Percentiles rank a stretch among this genome's conserved stretches.
These are phyloP conservation scores for Danio jaintianensis DNA, from an alignment of 2,797 vertebrate genomes.

Conservation along the genomic window DNA sequence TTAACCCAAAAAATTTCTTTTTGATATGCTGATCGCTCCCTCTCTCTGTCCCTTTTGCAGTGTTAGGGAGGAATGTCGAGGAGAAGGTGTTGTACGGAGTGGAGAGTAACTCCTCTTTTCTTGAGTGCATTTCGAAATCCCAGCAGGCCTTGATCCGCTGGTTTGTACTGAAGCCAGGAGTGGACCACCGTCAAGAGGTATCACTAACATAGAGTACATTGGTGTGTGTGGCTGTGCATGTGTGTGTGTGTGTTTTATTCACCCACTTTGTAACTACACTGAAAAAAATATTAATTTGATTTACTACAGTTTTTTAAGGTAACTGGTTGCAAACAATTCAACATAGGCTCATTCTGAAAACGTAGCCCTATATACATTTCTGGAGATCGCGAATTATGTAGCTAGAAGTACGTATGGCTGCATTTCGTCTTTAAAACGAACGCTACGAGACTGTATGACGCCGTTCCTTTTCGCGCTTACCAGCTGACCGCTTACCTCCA, in stretches of 20 bases:
- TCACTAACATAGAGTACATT: neutral
- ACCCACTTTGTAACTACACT: neutral
- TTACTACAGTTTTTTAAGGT: too few species aligned
- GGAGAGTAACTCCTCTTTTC: constrained; percentile 96
- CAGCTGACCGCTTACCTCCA: too few species aligned
- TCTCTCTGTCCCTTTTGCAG: constrained; percentile 70
- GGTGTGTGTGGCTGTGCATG: neutral
- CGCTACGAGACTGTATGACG: too few species aligned
- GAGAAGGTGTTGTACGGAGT: constrained; percentile 96
- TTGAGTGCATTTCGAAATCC: constrained; percentile 96
- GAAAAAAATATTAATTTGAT: too few species aligned
- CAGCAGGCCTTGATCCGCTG: constrained; percentile 87
- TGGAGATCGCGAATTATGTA: too few species aligned
- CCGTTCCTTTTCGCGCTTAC: too few species aligned
- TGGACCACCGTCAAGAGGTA: constrained; percentile 89
- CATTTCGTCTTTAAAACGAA: too few species aligned
- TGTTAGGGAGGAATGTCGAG: constrained; percentile 83
- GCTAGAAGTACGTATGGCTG: too few species aligned
- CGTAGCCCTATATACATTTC: too few species aligned
- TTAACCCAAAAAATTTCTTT: constrained; percentile 45
- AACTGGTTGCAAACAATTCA: too few species aligned
- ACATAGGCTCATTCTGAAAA: too few species aligned
- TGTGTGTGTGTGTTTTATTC: neutral
- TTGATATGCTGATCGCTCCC: constrained; percentile 49
- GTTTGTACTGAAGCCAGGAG: constrained; percentile 76